Conservation (phyloP, 2,113 vertebrate species). For the Gnathonemus echidnorhynchus region DNA sequence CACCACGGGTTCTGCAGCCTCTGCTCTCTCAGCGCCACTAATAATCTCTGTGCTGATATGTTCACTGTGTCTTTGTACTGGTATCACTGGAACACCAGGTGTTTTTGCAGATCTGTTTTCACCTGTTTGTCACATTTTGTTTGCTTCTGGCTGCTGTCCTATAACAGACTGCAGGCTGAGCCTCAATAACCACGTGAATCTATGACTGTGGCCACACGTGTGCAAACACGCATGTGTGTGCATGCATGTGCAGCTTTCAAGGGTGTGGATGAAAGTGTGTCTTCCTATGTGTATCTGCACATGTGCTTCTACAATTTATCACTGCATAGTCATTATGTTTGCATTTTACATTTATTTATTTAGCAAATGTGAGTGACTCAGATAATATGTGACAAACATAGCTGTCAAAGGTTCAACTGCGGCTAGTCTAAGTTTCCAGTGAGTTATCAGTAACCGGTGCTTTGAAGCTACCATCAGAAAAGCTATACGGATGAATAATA, state of each 20-base stretch:
- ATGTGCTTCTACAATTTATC: background rate
- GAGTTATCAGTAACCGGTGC: background rate
- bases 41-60: background rate
- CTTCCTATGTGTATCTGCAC: background rate
- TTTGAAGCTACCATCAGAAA: background rate
- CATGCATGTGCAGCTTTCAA: background rate
- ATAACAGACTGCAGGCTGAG: background rate
- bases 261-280: background rate
- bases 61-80: background rate
- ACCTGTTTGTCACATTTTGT: background rate
- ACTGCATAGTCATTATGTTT: background rate
- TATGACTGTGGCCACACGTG: background rate
- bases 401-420: background rate
- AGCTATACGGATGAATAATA: background rate
- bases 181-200: background rate
- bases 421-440: background rate
- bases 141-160: background rate
- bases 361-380: background rate
- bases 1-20: background rate
- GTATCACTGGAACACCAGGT: background rate
- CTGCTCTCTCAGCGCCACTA: background rate
- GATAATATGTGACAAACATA: background rate
- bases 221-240: background rate
- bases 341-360: background rate
- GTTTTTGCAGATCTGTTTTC: background rate